Evolutionary conservation across 2,888 invertebrate species (phyloP), one percentile per base, ranked within the genome.

Genomic region (Panzeria rudis): DNA sequence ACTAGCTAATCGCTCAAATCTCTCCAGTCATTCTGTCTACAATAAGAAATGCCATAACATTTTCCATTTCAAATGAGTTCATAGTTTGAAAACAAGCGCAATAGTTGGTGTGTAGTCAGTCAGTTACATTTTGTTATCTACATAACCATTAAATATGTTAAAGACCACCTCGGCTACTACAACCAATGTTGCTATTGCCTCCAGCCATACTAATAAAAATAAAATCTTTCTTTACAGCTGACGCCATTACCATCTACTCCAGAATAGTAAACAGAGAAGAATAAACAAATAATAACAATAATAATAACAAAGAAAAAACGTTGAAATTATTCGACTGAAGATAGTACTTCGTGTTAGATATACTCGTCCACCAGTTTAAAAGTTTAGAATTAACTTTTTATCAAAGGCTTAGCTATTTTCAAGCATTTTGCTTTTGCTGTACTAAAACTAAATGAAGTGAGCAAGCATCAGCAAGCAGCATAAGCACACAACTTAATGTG

Each of bases 241-340:
- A 78, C 73, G 82, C 82, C 85, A 82, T 78, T 69, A 69, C 50
- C 73, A 29, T 77, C 69, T 61, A 71, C 47, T 73, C 64, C 56
- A 47, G 13, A n/a, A 50, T 17, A 61, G 52, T 59, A 2, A 64
- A 52, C 29, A 81, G 25, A 72, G 62, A 15, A 20, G 25, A 68
- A 73, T 17, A 50, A 25, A 71, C 25, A 54, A 44, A 64, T 69
- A 15, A 44, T 52, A 8, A 38, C 17, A 35, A 20, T 13, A 3
- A 13, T 29, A 50, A 9, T 7, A 50, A 17, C 1, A 50, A 8
- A 52, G 3, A 9, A 23, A 29, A n/a, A 20, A 15, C 7, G 15
- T 29, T 25, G 32, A 8, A 8, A n/a, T 13, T 68, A 47, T 47
- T 15, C 20, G 47, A 72, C 56, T 38, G 4, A 4, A 20, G 23